These are phyloP conservation scores for Barnardius zonarius DNA, from an alignment of 2,113 vertebrate genomes.

Conservation along the genomic window DNA sequence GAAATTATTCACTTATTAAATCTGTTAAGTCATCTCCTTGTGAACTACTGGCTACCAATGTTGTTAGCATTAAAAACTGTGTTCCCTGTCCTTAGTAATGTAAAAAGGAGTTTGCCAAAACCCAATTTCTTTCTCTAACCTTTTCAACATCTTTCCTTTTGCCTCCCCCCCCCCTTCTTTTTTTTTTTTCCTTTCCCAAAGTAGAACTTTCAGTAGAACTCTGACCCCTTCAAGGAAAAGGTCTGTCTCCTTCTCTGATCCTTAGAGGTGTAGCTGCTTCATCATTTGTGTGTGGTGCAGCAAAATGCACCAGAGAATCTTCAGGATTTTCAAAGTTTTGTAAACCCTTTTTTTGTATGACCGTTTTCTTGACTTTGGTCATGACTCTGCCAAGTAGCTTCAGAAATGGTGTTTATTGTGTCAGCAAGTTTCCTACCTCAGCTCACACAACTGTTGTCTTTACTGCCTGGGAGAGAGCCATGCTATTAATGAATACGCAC, in stretches of 20 bases:
- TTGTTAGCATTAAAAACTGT: slow-evolving; percentile 9
- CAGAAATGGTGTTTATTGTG: not conserved
- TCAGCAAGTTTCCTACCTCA: not conserved
- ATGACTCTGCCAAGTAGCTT: not conserved
- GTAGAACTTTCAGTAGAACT: not conserved
- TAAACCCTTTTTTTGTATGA: accelerated
- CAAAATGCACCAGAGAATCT: not conserved
- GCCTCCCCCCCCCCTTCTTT: too few species aligned
- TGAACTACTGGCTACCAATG: not conserved
- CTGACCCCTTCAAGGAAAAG: not conserved
- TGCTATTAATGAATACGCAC: not conserved
- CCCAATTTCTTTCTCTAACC: not conserved
- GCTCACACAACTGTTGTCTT: not conserved
- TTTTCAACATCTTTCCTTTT: not conserved
- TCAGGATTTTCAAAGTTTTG: not conserved
- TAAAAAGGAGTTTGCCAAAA: not conserved
- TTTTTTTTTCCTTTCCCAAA: not conserved
- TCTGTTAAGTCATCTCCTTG: slow-evolving; percentile 34
- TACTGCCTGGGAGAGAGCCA: not conserved
- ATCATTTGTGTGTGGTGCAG: not conserved
- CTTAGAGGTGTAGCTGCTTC: not conserved
- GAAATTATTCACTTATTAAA: slow-evolving; percentile 38
- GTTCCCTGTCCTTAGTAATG: not conserved
- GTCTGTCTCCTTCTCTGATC: not conserved
- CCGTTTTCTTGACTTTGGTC: not conserved